Conservation (phyloP, 1,140 invertebrate species). For the Dinoponera quadriceps region DNA sequence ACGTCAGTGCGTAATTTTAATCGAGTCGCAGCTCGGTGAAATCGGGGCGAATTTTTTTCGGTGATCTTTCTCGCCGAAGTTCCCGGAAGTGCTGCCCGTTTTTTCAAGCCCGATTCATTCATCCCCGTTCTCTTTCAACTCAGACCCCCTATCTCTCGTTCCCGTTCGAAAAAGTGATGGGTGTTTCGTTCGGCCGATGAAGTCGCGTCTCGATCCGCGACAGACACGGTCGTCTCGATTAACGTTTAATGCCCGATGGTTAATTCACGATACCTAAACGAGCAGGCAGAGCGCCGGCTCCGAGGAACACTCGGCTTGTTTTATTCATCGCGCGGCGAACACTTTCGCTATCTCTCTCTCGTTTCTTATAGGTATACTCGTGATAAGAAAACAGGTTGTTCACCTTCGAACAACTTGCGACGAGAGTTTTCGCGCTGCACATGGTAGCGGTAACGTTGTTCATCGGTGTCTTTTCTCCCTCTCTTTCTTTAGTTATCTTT, state of each 20-base stretch:
- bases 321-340: no score
- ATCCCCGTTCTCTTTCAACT: no score
- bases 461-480: background rate
- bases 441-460: background rate
- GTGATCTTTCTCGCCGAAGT: no score
- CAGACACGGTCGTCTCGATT: background rate
- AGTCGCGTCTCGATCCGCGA: background rate
- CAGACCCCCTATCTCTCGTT: no score
- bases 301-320: background rate
- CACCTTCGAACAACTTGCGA: background rate
- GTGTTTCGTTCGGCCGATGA: background rate
- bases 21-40: no score
- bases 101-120: no score
- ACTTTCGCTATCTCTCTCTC: background rate
- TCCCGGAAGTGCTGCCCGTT: no score
- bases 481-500: no score
- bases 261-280: background rate
- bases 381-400: constrained; percentile 8
- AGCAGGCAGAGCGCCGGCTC: background rate
- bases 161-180: no score
- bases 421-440: background rate
- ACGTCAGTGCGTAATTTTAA: no score
- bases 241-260: background rate
- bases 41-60: no score
- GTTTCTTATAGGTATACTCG: constrained; percentile 5